Conservation (phyloP, 2,797 vertebrate genomes). For the Hyperoplus lanceolatus region DNA sequence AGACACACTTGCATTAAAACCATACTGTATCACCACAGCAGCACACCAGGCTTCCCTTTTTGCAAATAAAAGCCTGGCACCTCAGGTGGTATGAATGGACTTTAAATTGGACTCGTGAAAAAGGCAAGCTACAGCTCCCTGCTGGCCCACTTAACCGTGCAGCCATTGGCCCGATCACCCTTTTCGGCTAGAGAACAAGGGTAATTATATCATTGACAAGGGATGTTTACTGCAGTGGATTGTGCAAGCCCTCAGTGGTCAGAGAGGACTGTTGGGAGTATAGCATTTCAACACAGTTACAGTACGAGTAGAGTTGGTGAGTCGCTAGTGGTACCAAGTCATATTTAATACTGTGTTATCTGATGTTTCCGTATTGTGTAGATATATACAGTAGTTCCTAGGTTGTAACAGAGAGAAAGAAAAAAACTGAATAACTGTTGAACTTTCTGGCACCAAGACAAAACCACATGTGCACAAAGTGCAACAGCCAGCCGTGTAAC, state of each 20-base stretch:
- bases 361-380: neutral
- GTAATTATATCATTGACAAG: conserved; percentile 29
- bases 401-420: conserved; percentile 7
- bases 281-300: conserved; percentile 33
- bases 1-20: neutral
- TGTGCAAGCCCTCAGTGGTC: conserved; percentile 29
- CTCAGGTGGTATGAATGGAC: conserved; percentile 3
- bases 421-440: neutral
- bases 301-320: conserved; percentile 23
- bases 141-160: conserved; percentile 4
- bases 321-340: conserved; percentile 7
- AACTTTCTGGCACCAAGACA: conserved; percentile 15
- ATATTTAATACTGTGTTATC: conserved; percentile 5
- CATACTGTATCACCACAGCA: neutral
- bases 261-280: conserved; percentile 7
- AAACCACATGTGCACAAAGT: conserved; percentile 20
- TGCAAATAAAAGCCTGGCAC: conserved; percentile 1
- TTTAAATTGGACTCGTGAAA: neutral
- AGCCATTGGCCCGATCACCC: neutral
- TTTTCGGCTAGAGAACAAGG: conserved; percentile 10
- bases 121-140: conserved; percentile 7
- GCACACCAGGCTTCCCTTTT: neutral
- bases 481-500: conserved; percentile 31
- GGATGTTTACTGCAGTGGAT: conserved; percentile 17
- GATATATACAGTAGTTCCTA: neutral